Evolutionary conservation across 1,140 invertebrate species (phyloP).

Genomic region (Rhopalosiphum maidis): DNA sequence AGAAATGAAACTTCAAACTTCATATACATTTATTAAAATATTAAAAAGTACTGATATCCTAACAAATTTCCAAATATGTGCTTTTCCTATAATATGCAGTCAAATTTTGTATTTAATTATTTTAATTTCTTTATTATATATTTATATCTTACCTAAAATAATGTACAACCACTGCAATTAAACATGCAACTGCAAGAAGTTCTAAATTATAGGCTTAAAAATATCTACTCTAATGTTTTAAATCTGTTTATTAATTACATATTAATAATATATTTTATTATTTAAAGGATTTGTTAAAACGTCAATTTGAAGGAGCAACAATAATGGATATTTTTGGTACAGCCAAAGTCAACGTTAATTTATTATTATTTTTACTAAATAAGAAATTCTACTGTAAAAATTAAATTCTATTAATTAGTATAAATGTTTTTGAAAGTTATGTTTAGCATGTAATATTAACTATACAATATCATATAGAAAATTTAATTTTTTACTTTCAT

Average conservation of each 20-base stretch:
- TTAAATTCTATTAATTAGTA: not conserved
- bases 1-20: no score
- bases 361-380: constrained; percentile 78
- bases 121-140: no score
- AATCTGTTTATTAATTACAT: not conserved
- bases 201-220: not conserved
- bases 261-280: constrained; percentile 42
- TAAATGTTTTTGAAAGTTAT: constrained; percentile 28
- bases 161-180: no score
- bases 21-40: no score
- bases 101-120: no score
- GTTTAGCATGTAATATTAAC: not conserved
- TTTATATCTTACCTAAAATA: no score
- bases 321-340: constrained; percentile 83
- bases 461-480: not conserved
- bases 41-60: no score
- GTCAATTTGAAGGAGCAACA: constrained; percentile 80
- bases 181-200: not conserved
- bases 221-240: constrained; percentile 7
- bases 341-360: constrained; percentile 80
- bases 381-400: constrained; percentile 73
- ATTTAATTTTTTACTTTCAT: not conserved
- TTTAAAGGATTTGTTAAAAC: constrained; percentile 74
- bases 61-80: no score
- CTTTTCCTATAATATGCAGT: no score